Evolutionary conservation across 2,113 vertebrate genomes (phyloP), one percentile per base, ranked within the genome.

Genomic region (Epinephelus moara): DNA sequence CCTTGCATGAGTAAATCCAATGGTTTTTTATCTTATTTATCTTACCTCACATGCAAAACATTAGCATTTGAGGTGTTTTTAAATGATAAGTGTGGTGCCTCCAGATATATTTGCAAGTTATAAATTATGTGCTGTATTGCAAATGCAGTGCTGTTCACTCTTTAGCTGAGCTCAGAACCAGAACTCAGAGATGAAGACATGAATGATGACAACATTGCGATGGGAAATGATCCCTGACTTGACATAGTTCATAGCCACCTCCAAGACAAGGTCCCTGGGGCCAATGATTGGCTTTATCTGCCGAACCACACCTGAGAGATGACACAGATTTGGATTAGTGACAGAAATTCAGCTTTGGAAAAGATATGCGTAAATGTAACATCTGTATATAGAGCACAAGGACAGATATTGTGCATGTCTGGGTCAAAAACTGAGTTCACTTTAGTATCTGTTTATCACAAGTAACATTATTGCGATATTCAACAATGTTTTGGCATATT

Each of bases 141-240:
- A 4, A 23, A 59, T 18, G 15, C 9, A 27, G 33, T 15, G 6
- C 47, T 21, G 18, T 70, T 52, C 18, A 15, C 14, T 13, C 68
- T 25, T 79, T 40, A 68, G 21, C 4, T 59, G 3, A 53, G 23
- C 13, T 97, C 93, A 98, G 94, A 97, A 97, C 96, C 96, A 97
- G 82, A 96, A 97, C 90, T 97, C 95, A 0, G 97, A 97, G 72
- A 97, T 93, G 12, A 97, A 96, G 92, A 97, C 89, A 87, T 96
- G 94, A 4, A 98, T 94, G 0, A 96, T 85, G 89, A 97, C 95
- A 0, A 97, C 73, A 4, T 97, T 97, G 4, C 95, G 94, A 81
- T 98, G 96, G 3, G 96, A 96, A 62, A 97, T 88, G 53, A 95
- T 88, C 0, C 96, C 96, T 0, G 95, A 94, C 3, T 95, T 80